These are phyloP conservation scores for Pedetes capensis DNA, from an alignment of 2,113 vertebrate species.

Conservation along the genomic window DNA sequence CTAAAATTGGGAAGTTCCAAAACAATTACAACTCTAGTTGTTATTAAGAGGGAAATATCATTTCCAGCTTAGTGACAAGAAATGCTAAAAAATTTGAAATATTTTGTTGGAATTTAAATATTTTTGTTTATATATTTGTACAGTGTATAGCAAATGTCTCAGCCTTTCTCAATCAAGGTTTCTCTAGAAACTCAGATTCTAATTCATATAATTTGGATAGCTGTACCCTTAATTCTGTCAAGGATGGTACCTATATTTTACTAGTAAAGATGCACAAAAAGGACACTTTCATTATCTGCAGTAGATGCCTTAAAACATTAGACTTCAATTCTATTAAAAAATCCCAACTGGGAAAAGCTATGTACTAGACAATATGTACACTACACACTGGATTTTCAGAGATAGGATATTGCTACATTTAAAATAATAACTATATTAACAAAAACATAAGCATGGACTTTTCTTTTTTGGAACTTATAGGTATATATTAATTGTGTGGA, in stretches of 20 bases:
- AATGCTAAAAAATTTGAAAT: not conserved
- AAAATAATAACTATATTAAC: not conserved
- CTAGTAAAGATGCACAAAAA: not conserved
- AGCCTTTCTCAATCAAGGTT: not conserved
- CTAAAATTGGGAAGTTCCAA: not conserved
- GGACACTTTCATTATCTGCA: not conserved
- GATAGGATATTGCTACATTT: accelerated
- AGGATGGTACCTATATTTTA: not conserved
- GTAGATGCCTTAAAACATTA: not conserved
- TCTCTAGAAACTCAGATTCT: not conserved
- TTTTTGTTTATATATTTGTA: not conserved
- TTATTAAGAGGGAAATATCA: not conserved
- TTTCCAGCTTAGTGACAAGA: not conserved
- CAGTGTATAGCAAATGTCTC: not conserved
- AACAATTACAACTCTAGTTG: not conserved
- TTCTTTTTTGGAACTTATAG: not conserved
- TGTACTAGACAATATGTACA: not conserved
- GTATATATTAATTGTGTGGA: not conserved
- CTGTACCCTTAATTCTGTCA: not conserved
- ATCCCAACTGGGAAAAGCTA: not conserved
- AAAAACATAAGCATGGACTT: not conserved
- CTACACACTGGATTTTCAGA: not conserved
- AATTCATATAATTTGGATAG: not conserved
- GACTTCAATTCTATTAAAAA: not conserved
- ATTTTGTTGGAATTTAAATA: not conserved